phyloP scores from a whole-genome alignment of 2,888 invertebrate species.

The Archips crataeganus region DNA sequence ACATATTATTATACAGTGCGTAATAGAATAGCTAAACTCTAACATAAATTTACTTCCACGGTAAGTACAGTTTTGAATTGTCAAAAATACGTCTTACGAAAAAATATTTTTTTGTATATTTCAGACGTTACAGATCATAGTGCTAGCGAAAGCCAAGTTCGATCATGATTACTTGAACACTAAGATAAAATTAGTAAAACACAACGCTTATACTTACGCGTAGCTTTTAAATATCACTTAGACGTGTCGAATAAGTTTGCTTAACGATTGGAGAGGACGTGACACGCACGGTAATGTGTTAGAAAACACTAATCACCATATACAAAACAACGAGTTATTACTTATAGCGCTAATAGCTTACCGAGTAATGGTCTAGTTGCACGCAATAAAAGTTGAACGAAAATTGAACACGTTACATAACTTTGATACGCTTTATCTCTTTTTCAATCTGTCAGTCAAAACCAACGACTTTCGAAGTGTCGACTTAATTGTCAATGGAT shows the following conservation, averaged over 20 bases:
- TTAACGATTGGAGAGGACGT: constrained; percentile 49
- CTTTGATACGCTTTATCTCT: constrained; percentile 35
- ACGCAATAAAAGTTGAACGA: constrained; percentile 37
- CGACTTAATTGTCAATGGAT: constrained; percentile 39
- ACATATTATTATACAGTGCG: too few relatives aligned
- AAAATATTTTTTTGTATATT: too few relatives aligned
- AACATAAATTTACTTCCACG: too few relatives aligned
- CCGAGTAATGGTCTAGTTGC: constrained; percentile 21
- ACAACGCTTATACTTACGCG: too few relatives aligned
- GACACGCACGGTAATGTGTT: constrained; percentile 49
- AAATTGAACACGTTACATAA: constrained; percentile 30
- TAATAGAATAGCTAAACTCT: too few relatives aligned
- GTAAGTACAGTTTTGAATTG: too few relatives aligned
- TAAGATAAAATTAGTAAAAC: too few relatives aligned
- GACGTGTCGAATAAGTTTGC: constrained; percentile 27
- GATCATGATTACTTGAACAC: too few relatives aligned
- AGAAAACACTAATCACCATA: constrained; percentile 32
- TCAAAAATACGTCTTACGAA: too few relatives aligned
- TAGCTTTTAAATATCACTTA: not conserved
- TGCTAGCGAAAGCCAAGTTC: too few relatives aligned
- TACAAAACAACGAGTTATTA: constrained; percentile 27
- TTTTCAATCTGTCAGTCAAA: constrained; percentile 49
- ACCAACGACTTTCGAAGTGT: constrained; percentile 48
- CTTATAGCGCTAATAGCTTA: constrained; percentile 19
- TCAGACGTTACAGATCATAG: too few relatives aligned